Percentiles rank a stretch among this genome's conserved stretches.
Evolutionary conservation across 2,888 invertebrate species (phyloP).

Genomic region (Lissonota sp.): DNA sequence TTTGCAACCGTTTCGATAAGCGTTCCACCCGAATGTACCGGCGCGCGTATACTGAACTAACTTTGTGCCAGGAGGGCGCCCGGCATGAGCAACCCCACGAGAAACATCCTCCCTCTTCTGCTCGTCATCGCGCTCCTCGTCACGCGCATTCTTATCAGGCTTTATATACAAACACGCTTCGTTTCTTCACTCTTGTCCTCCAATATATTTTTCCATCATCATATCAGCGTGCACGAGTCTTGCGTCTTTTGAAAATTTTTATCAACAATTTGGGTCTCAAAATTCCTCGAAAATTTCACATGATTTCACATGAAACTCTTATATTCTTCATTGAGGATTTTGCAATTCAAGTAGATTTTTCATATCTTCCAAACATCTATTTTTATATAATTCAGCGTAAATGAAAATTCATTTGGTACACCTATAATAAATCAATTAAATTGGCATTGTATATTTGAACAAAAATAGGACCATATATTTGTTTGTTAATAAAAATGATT

Average conservation of each 20-base stretch:
- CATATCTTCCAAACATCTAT: background rate
- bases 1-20: conserved; percentile 20
- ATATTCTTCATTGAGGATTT: background rate
- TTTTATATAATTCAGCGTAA: background rate
- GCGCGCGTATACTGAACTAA: conserved; percentile 80
- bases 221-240: too few species aligned
- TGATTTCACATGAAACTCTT: too few species aligned
- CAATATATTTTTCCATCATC: too few species aligned
- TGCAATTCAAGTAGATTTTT: background rate
- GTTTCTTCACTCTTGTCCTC: background rate
- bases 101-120: too few species aligned
- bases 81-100: conserved; percentile 72
- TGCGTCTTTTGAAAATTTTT: too few species aligned
- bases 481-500: too few species aligned
- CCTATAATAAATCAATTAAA: too few species aligned
- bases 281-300: too few species aligned
- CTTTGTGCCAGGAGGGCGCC: conserved; percentile 75
- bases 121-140: conserved; percentile 73
- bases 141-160: conserved; percentile 74
- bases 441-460: too few species aligned
- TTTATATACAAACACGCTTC: conserved; percentile 4
- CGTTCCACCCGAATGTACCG: conserved; percentile 75
- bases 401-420: too few species aligned
- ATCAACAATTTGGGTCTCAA: too few species aligned
- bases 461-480: too few species aligned